A percentile compares a stretch with the other conserved stretches of the same genome.
Conservation (phyloP, 2,113 vertebrate genomes). For the Pseudorectes ferrugineus region DNA sequence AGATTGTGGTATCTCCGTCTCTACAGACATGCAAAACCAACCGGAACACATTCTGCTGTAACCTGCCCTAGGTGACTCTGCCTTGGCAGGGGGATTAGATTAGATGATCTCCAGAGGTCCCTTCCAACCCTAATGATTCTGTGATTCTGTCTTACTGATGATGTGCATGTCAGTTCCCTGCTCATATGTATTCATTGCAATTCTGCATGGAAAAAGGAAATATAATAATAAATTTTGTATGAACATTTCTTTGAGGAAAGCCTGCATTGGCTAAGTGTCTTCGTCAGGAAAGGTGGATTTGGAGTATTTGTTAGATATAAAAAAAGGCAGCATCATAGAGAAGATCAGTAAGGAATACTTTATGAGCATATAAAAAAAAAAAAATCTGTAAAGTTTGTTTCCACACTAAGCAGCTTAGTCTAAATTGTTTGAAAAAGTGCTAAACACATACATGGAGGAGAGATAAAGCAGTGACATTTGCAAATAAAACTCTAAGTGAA, state of each 20-base stretch:
- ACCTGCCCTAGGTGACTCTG: background rate
- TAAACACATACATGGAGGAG: background rate
- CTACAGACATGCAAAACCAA: background rate
- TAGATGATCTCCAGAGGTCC: no score
- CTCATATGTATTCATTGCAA: background rate
- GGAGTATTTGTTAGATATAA: background rate
- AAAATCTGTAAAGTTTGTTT: background rate
- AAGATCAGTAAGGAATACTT: background rate
- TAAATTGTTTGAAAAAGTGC: background rate
- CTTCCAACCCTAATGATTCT: background rate
- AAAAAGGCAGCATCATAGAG: background rate
- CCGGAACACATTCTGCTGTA: background rate
- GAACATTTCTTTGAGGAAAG: background rate
- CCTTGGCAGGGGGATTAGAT: background rate
- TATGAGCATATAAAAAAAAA: background rate
- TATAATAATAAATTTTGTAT: background rate
- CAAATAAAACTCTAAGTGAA: background rate
- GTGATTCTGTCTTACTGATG: background rate
- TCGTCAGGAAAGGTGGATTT: background rate
- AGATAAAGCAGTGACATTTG: background rate
- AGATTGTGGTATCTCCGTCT: background rate
- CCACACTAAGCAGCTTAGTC: background rate
- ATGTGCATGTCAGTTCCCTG: background rate
- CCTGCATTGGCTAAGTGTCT: background rate
- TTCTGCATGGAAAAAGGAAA: background rate